Base-by-base conservation (phyloP, 2,888 invertebrate species). In the Pelosia muscerda region DNA sequence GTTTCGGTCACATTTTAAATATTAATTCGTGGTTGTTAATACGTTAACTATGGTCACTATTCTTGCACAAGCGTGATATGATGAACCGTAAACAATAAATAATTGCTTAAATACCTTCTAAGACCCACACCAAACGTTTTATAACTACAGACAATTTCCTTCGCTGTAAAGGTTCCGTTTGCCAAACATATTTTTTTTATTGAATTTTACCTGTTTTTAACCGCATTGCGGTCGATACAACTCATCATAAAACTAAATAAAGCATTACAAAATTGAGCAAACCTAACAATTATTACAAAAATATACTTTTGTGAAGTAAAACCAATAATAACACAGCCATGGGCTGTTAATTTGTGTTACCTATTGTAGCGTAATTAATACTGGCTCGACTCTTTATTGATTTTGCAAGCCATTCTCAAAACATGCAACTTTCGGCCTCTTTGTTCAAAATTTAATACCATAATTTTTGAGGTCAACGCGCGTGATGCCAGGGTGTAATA, bases 21-120 rank as follows among this genome's bases (percentile, higher is more conserved):
- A 89, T 89, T 91, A 85, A 89, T 90, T 88, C 85, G 84, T 83
- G 85, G 89, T 90, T 88, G 88, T 91, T 92, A 90, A 90, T 86
- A 85, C 83, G 84, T 89, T 92, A 92, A 91, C 92, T 90, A 90
- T 88, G 90, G 86, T 85, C 86, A 86, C 87, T 86, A 88, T 90
- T 87, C 86, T 88, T 86, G 87, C 80, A 86, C 84, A 85, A 84
- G 81, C 84, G 85, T 84, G 74, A 77, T 83, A 82, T 89, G 88
- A 92, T 92, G 90, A 90, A 88, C 88, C 92, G 88, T 92, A 86
- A 81, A 91, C 87, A 90, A 92, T 90, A 86, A 84, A 87, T 90
- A 88, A 90, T 88, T 86, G 83, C 77, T 78, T 81, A 81, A 78
- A 81, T 75, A 81, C 81, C 75, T 72, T 76, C 76, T 74, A 76